These are phyloP conservation scores for Pedionomus torquatus DNA, from an alignment of 2,113 vertebrate genomes.

Conservation along the genomic window DNA sequence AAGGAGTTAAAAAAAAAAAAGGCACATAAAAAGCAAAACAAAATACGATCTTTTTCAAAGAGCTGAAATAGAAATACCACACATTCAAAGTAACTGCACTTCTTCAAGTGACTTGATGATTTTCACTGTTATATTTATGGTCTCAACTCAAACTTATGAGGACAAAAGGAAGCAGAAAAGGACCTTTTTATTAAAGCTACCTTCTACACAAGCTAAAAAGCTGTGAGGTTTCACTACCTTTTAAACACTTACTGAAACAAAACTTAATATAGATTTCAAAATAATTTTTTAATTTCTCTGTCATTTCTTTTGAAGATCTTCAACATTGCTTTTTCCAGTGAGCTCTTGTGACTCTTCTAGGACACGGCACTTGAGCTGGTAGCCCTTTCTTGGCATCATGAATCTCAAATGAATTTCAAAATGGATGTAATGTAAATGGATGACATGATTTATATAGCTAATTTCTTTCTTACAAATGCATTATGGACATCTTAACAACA, in stretches of 20 bases:
- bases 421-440: neutral
- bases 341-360: neutral
- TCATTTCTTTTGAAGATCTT: neutral
- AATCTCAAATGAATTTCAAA: neutral
- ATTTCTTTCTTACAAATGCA: neutral
- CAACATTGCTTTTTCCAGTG: neutral
- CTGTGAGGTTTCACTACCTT: neutral
- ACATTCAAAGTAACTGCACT: neutral
- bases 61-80: neutral
- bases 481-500: neutral
- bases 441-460: neutral
- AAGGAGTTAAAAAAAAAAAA: neutral
- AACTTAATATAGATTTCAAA: neutral
- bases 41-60: neutral
- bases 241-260: neutral
- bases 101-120: neutral
- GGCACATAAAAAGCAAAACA: neutral
- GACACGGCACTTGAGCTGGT: accelerated
- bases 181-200: neutral
- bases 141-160: neutral
- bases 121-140: neutral
- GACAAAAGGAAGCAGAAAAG: neutral
- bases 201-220: neutral
- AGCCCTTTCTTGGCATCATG: neutral
- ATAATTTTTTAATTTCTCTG: neutral